Evolutionary conservation across 1,140 invertebrate genomes (phyloP), one percentile per base, ranked within the genome.

Genomic region (Elymnias hypermnestra): DNA sequence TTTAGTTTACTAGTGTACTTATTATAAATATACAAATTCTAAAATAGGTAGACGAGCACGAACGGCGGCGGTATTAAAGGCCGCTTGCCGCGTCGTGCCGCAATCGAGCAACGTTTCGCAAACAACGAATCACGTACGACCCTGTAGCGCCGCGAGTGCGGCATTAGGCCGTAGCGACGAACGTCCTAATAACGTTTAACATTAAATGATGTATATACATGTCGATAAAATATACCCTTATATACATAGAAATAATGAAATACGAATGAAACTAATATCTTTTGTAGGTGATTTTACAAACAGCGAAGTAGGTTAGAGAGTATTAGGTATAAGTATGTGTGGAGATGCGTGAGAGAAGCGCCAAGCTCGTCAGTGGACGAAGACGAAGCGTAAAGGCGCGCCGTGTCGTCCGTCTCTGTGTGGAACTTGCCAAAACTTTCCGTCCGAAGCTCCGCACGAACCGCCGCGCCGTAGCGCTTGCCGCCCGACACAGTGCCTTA

Each of bases 251-350:
- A 67, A 66, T 79, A 78, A 66, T 66, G 58, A 73, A 81, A 82
- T 78, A 81, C 68, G 81, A 71, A 83, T 79, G 73, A 77, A 84
- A 82, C 65, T 82, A 82, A 82, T 84, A 84, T 84, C 81, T 84
- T 84, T 82, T 84, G 81, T 84, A 84, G 81, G 75, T 70, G 72
- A 84, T 76, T 84, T 84, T 84, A 84, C 81, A 84, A 51, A 84
- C 65, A 67, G 81, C 77, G 79, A 81, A 58, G 77, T 84, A 84
- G 81, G 72, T 76, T 82, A 79, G 70, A 79, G 60, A 67, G 52
- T 59, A 63, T 72, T 78, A 78, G 49, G 63, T 60, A 66, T 82
- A 82, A 82, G 75, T 68, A 64, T 58, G 65, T 65, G 65, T 72
- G 53, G 63, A 73, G 64, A 68, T 59, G 73, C 65, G 67, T 72